phyloP scores from a whole-genome alignment of 2,888 invertebrate genomes.

The Micoletzkya japonica region DNA sequence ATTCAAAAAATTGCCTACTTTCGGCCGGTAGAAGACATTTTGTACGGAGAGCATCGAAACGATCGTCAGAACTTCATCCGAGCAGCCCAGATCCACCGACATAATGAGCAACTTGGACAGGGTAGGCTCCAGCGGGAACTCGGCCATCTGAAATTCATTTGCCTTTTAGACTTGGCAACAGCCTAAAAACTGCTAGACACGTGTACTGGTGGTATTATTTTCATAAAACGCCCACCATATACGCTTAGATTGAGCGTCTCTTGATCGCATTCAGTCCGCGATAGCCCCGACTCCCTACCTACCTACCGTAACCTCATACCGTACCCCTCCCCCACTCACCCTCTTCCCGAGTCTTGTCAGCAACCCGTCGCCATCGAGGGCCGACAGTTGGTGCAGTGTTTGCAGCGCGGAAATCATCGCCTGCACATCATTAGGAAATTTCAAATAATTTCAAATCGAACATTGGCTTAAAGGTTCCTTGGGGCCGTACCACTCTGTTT shows the following conservation, averaged over 20 bases:
- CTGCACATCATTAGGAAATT: slow-evolving; percentile 5
- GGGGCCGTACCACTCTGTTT: too few species aligned
- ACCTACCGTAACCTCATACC: neutral
- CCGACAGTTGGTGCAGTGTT: slow-evolving; percentile 91
- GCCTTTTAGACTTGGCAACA: too few species aligned
- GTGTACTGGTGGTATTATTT: too few species aligned
- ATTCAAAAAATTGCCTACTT: slow-evolving; percentile 60
- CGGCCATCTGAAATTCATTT: slow-evolving; percentile 84
- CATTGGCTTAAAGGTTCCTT: too few species aligned
- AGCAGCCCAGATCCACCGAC: slow-evolving; percentile 95
- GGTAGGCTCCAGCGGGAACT: slow-evolving; percentile 97
- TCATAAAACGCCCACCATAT: too few species aligned
- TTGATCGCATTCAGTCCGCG: neutral
- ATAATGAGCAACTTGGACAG: slow-evolving; percentile 97
- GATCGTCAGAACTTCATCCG: slow-evolving; percentile 95
- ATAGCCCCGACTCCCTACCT: slow-evolving; percentile 3
- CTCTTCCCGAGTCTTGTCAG: slow-evolving; percentile 72
- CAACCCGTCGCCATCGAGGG: slow-evolving; percentile 79
- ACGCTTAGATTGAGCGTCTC: too few species aligned
- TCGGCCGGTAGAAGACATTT: slow-evolving; percentile 87
- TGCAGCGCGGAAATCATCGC: slow-evolving; percentile 96
- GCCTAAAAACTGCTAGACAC: too few species aligned
- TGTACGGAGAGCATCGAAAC: slow-evolving; percentile 99
- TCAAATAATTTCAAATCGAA: too few species aligned
- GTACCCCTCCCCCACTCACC: slow-evolving; percentile 59